Base-by-base conservation (phyloP, 2,113 vertebrate species). In the Zosterops pallidus region DNA sequence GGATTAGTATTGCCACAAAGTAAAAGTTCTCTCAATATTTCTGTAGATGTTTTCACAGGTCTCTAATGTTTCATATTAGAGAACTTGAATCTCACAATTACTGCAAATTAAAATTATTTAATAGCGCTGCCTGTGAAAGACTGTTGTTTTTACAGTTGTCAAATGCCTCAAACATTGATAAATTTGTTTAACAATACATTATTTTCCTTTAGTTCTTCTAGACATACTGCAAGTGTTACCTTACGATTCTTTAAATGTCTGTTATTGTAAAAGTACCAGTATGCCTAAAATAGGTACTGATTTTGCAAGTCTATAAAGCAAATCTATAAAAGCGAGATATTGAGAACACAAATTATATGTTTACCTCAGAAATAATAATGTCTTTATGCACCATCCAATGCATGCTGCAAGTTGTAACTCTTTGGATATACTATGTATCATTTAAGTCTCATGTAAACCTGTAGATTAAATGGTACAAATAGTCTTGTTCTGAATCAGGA, bases 21-120 rank as follows among this genome's bases (percentile, higher is more conserved):
- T 65, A 94, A 96, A 95, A 67, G 37, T 78, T 75, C 55, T 89
- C 89, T 79, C 86, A 63, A 69, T 60, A 89, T 77, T 91, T 89
- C 62, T 49, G 33, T 67, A 62, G 70, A 81, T 92, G 80, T 57
- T 95, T 94, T 96, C 85, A 90, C 72, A 57, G 41, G 22, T 86
- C 28, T 86, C 63, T 60, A 46, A 60, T 77, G 39, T 69, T 28
- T 62, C 46, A 62, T 6, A 12, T 76, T 75, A 68, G 67, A 88
- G 76, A 94, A 94, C 29, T 56, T 83, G 94, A 90, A 75, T 50
- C 44, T 19, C 44, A 76, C 69, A 77, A 92, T 68, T 91, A 93
- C 47, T 82, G 65, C 63, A 80, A 92, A 91, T 95, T 96, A 95
- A 85, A 95, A 96, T 75, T 92, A 94, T 80, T 96, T 89, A 83